Evolutionary conservation across 2,113 vertebrate genomes (phyloP).

Genomic region (Notothenia rossii): DNA sequence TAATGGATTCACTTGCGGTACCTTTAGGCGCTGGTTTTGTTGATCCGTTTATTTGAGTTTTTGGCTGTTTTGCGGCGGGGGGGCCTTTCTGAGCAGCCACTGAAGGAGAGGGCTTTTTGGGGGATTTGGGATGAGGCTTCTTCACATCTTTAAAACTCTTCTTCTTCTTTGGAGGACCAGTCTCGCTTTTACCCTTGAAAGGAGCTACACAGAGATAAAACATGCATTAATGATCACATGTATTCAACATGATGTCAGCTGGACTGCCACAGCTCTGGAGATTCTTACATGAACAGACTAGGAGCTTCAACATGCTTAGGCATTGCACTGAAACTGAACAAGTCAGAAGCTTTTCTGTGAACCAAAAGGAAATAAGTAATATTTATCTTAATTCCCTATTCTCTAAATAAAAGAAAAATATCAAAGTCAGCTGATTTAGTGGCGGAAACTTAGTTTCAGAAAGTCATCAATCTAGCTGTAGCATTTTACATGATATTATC

Average conservation of each 20-base stretch:
- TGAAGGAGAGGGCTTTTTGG: constrained; percentile 23
- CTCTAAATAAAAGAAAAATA: background rate
- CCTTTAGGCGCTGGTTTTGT: constrained; percentile 45
- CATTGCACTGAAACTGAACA: background rate
- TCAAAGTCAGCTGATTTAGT: background rate
- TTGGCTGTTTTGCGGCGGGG: constrained; percentile 4
- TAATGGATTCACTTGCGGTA: background rate
- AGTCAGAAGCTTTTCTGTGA: no score
- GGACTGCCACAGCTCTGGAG: background rate
- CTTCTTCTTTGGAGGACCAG: constrained; percentile 81
- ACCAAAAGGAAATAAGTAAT: no score
- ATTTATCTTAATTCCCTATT: background rate
- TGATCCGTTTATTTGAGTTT: constrained; percentile 35
- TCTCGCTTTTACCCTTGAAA: constrained; percentile 75
- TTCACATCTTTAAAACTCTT: constrained; percentile 66
- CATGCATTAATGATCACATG: background rate
- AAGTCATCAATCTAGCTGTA: no score
- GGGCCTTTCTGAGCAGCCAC: constrained; percentile 38
- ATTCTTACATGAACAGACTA: background rate
- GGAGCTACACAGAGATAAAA: constrained; percentile 37
- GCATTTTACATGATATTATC: no score
- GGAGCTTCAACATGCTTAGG: background rate
- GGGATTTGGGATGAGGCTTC: constrained; percentile 48
- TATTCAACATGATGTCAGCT: background rate
- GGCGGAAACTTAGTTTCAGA: no score